Conservation (phyloP, 2,113 vertebrate species). For the Saccopteryx leptura region DNA sequence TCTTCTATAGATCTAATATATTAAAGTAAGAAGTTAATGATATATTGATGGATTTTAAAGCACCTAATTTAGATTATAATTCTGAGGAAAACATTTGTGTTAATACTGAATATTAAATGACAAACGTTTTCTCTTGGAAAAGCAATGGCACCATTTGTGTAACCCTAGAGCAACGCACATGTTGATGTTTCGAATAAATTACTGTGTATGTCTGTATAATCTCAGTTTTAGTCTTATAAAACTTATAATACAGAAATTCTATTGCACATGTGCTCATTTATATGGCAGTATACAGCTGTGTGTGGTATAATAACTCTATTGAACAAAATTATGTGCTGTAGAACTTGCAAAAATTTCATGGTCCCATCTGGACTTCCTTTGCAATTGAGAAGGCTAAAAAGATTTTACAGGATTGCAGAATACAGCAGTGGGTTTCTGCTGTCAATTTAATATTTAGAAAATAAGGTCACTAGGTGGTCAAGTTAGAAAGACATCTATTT, state of each 20-base stretch:
- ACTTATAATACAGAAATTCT: slow-evolving; percentile 69
- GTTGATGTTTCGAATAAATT: slow-evolving; percentile 84
- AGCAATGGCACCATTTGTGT: slow-evolving; percentile 69
- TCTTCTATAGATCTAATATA: slow-evolving; percentile 81
- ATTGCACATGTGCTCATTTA: slow-evolving; percentile 78
- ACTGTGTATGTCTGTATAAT: slow-evolving; percentile 71
- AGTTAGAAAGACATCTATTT: background rate
- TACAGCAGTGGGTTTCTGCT: slow-evolving; percentile 39
- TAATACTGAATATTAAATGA: slow-evolving; percentile 78
- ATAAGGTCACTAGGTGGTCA: slow-evolving; percentile 43
- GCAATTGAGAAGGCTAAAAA: slow-evolving; percentile 57
- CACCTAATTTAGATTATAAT: slow-evolving; percentile 83
- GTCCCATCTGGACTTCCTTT: slow-evolving; percentile 68
- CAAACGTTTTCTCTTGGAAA: slow-evolving; percentile 74
- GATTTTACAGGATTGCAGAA: slow-evolving; percentile 62
- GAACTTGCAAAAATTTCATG: slow-evolving; percentile 64
- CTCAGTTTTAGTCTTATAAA: slow-evolving; percentile 79
- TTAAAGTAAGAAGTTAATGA: slow-evolving; percentile 81
- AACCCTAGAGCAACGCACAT: slow-evolving; percentile 74
- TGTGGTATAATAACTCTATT: slow-evolving; percentile 80
- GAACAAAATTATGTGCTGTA: slow-evolving; percentile 78
- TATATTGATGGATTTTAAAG: slow-evolving; percentile 83
- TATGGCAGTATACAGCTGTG: slow-evolving; percentile 71
- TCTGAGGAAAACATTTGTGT: slow-evolving; percentile 78
- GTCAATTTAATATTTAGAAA: slow-evolving; percentile 56